These are phyloP conservation scores for Capromys pilorides DNA, from an alignment of 2,797 vertebrate genomes.

Conservation along the genomic window DNA sequence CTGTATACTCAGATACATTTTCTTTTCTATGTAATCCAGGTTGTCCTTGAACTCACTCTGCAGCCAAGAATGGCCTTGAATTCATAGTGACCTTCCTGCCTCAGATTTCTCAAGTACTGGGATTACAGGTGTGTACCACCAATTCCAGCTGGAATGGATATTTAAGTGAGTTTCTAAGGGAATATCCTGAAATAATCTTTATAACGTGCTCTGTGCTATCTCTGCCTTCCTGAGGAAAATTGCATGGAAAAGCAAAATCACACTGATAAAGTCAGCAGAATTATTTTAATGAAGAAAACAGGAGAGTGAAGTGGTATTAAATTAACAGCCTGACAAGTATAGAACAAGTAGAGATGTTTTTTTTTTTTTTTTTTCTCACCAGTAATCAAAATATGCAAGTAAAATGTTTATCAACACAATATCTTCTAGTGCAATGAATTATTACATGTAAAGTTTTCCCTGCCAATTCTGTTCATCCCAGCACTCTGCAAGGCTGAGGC, in stretches of 20 bases:
- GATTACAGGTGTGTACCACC: no score
- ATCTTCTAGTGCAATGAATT: not conserved
- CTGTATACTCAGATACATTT: not conserved
- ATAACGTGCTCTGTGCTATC: not conserved
- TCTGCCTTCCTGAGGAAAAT: slow-evolving; percentile 14
- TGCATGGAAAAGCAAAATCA: not conserved
- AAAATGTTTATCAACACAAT: not conserved
- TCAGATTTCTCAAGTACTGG: no score
- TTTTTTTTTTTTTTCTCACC: not conserved
- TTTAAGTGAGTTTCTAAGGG: not conserved
- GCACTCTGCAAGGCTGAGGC: not conserved
- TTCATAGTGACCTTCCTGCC: no score
- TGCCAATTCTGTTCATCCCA: not conserved
- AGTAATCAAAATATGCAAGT: not conserved
- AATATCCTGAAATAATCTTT: not conserved
- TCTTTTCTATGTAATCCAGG: no score
- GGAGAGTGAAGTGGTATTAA: not conserved
- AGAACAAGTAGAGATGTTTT: not conserved
- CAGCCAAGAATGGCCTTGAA: no score
- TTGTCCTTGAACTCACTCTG: no score
- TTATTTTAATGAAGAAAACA: not conserved
- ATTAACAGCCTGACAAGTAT: not conserved
- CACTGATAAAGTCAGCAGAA: not conserved
- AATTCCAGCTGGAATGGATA: not conserved
- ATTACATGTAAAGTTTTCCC: not conserved